These are phyloP conservation scores for Calephelis perditalis DNA, from an alignment of 2,888 invertebrate genomes.

Conservation along the genomic window DNA sequence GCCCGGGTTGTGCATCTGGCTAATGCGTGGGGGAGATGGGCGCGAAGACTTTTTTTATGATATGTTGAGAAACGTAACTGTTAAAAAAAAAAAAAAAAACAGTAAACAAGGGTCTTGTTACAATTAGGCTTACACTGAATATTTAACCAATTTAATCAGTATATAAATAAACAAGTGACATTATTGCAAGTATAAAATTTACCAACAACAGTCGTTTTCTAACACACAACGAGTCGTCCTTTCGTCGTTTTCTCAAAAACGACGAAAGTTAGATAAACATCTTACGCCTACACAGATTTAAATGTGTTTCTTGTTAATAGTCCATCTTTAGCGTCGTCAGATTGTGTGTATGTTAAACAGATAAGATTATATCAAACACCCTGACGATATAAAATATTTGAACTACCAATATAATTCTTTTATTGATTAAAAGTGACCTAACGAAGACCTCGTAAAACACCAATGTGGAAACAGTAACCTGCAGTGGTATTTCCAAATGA, in stretches of 20 bases:
- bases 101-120: too few species aligned
- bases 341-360: constrained; percentile 4
- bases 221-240: not conserved
- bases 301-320: constrained; percentile 4
- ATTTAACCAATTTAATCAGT: too few species aligned
- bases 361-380: constrained; percentile 3
- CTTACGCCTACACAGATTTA: constrained; percentile 10
- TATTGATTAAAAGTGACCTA: too few species aligned
- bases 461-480: too few species aligned
- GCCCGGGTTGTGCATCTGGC: too few species aligned
- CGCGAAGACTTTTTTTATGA: too few species aligned
- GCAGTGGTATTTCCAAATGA: too few species aligned
- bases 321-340: constrained; percentile 1
- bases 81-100: too few species aligned
- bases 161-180: not conserved
- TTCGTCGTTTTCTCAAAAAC: constrained; percentile 4
- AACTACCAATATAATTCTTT: not conserved
- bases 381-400: not conserved
- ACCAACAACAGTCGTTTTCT: constrained; percentile 1
- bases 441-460: too few species aligned
- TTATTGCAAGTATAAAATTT: constrained; percentile 5
- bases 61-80: too few species aligned
- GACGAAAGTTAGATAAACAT: constrained; percentile 9
- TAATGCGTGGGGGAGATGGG: too few species aligned
- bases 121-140: too few species aligned